Conservation (phyloP, 1,140 invertebrate genomes). For the Cylas formicarius region DNA sequence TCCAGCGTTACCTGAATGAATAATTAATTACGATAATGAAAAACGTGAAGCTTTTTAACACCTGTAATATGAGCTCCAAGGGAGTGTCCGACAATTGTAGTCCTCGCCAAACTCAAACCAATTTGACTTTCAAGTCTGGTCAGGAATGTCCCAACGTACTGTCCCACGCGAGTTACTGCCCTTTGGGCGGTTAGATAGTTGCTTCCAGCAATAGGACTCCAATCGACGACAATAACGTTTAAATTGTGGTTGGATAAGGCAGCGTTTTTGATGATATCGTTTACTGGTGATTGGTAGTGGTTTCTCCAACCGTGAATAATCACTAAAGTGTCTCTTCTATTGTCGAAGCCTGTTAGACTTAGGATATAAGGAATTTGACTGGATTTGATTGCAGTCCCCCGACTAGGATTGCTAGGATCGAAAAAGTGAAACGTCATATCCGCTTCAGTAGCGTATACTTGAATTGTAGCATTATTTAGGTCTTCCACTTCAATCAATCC, state of each 20-base stretch:
- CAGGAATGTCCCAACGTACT: constrained; percentile 47
- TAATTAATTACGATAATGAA: not conserved
- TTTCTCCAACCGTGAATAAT: constrained; percentile 42
- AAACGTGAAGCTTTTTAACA: not conserved
- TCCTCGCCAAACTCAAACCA: constrained; percentile 45
- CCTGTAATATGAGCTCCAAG: constrained; percentile 62
- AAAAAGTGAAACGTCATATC: constrained; percentile 27
- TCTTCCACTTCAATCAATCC: constrained; percentile 20
- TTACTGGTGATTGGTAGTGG: constrained; percentile 30
- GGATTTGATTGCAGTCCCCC: constrained; percentile 3
- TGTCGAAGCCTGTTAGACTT: constrained; percentile 12
- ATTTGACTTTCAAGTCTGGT: constrained; percentile 41
- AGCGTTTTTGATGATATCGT: constrained; percentile 38
- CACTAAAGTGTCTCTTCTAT: constrained; percentile 29
- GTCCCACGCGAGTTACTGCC: constrained; percentile 47
- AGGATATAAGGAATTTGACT: constrained; percentile 3
- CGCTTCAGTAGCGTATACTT: constrained; percentile 7
- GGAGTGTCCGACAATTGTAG: constrained; percentile 59
- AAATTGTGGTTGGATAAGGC: constrained; percentile 39
- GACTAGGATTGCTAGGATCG: constrained; percentile 18
- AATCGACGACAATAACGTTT: constrained; percentile 54
- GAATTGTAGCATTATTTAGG: constrained; percentile 3
- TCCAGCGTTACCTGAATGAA: constrained; percentile 48
- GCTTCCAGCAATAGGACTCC: constrained; percentile 41
- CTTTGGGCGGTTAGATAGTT: constrained; percentile 44